phyloP scores from a whole-genome alignment of 2,888 invertebrate species.

The Dioctria linearis region DNA sequence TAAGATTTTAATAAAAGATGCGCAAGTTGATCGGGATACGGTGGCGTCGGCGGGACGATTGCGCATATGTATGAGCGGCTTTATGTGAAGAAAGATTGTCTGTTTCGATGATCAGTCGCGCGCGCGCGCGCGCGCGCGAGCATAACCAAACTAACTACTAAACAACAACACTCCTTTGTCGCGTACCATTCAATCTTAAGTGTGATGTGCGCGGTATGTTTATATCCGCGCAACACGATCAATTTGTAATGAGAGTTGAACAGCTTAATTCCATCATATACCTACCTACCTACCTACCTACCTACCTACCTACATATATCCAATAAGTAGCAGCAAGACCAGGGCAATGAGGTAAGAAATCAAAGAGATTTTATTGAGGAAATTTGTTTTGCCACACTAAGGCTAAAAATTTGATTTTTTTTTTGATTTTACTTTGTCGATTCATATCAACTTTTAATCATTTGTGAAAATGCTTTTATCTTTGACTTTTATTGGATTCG shows the following conservation, averaged over 20 bases:
- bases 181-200: too few species aligned
- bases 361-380: slow-evolving; percentile 18
- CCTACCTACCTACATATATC: background rate
- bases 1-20: too few species aligned
- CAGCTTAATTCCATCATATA: background rate
- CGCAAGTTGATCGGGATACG: background rate
- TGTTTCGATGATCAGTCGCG: too few species aligned
- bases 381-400: background rate
- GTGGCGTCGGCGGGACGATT: background rate
- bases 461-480: slow-evolving; percentile 2
- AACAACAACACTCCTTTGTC: too few species aligned
- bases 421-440: background rate
- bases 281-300: background rate
- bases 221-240: too few species aligned
- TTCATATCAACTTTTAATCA: background rate
- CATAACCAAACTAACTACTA: too few species aligned
- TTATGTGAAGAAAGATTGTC: too few species aligned
- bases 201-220: too few species aligned
- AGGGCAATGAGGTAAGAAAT: background rate
- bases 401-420: background rate
- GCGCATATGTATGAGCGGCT: background rate
- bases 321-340: background rate
- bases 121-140: too few species aligned
- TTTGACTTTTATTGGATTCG: background rate
- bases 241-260: background rate